Conservation (phyloP, 2,888 invertebrate species). For the Gryllus longicercus region DNA sequence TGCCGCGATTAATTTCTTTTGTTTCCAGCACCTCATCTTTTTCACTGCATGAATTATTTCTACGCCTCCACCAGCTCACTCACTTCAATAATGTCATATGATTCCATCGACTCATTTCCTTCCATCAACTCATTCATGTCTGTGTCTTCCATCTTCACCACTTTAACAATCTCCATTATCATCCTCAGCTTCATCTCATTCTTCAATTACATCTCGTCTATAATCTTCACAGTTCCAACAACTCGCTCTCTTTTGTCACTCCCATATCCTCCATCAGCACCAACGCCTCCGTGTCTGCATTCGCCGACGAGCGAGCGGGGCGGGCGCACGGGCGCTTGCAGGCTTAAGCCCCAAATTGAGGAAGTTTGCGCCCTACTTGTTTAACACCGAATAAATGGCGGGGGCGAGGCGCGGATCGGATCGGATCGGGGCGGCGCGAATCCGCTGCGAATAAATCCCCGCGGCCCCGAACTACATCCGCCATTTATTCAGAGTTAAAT, state of each 20-base stretch:
- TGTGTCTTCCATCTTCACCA: background rate
- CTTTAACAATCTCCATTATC: background rate
- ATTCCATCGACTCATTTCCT: background rate
- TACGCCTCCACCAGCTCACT: too few relatives aligned
- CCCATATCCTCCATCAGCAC: background rate
- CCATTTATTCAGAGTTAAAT: conserved; percentile 17
- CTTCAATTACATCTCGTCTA: background rate
- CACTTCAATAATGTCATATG: too few relatives aligned
- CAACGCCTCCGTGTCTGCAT: background rate
- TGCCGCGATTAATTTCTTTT: too few relatives aligned
- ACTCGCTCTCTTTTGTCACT: background rate
- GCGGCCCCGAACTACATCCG: background rate
- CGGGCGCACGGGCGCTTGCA: too few relatives aligned
- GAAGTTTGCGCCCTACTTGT: conserved; percentile 8
- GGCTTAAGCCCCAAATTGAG: conserved; percentile 8
- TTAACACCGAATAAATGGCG: background rate
- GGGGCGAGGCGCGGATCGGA: background rate
- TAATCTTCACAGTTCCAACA: background rate
- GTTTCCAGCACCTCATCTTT: too few relatives aligned
- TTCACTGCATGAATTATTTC: too few relatives aligned
- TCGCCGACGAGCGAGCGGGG: background rate
- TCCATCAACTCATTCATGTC: background rate
- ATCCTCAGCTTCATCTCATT: background rate
- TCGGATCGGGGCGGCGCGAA: background rate
- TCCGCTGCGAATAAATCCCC: background rate